Base-by-base conservation (phyloP, 2,888 invertebrate species). In the Andrena fulva region DNA sequence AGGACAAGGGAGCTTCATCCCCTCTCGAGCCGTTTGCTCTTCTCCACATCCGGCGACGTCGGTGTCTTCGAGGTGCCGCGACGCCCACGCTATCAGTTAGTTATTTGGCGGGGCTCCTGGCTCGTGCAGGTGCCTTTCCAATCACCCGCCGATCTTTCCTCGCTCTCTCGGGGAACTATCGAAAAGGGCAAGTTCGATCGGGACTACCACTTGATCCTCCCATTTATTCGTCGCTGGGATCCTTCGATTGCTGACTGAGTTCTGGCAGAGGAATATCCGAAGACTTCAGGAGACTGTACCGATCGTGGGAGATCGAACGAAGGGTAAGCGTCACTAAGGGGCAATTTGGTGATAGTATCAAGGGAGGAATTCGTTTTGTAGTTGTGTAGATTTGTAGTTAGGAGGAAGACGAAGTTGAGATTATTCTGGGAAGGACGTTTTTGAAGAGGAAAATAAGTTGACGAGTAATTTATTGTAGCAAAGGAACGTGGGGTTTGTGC, bases 71-170 rank as follows among this genome's bases (percentile, higher is more conserved):
- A 84, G 87, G 56, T 24, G 86, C 81, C 88, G 73, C 77, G 82
- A 90, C 91, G 89, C 90, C 90, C 87, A 89, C 91, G 88, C 91
- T 87, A 90, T 90, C 92, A 93, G 93, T 93, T 91, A 93, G 93
- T 93, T 91, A 91, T 89, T 91, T 90, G 85, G 85, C 89, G 85
- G 89, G 86, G 75, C 85, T 88, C 86, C 87, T 87, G 80, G 88
- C 85, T 90, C 85, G 88, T 87, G 73, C 85, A 86, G 82, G 84
- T 86, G 82, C 71, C 84, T 82, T 78, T 77, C 35, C 66, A 59
- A 78, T 80, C 56, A 64, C 73, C 52, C 66, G 60, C 68, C 68
- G 31, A 77, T 48, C 29, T 33, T 52, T 7, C 35, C 63, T 73
- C 50, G 63, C 48, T 64, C 42, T 42, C 42, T 5, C 42, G 16